Evolutionary conservation across 2,797 vertebrate genomes (phyloP).

Genomic region (Scomberomorus guttatus): DNA sequence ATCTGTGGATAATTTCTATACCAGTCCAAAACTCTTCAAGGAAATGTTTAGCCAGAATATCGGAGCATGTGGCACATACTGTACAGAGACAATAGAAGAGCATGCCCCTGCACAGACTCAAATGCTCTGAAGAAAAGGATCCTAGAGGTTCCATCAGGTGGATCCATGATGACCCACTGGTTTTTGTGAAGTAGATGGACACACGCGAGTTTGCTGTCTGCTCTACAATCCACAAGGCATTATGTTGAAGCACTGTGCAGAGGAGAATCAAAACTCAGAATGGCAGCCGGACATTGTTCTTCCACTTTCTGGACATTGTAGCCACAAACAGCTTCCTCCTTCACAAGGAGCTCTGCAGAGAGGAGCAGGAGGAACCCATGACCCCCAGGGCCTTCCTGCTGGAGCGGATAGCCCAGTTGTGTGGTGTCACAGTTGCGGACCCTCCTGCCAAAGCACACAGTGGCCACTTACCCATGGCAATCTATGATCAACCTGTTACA

Average conservation of each 20-base stretch:
- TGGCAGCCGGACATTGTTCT: constrained; percentile 9
- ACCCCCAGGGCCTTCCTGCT: constrained; percentile 45
- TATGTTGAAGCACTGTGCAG: not conserved
- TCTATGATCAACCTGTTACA: not conserved
- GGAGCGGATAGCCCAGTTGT: constrained; percentile 47
- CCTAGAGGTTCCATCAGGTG: constrained; percentile 43
- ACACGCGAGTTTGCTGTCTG: constrained; percentile 34
- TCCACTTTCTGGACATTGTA: constrained; percentile 54
- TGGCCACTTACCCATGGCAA: constrained; percentile 31
- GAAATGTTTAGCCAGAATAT: constrained; percentile 30
- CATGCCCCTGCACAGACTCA: not conserved
- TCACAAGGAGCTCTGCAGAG: constrained; percentile 40
- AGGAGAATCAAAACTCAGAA: constrained; percentile 14
- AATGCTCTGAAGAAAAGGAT: not conserved
- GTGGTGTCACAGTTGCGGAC: constrained; percentile 6
- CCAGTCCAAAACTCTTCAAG: constrained; percentile 42
- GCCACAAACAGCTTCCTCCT: constrained; percentile 47
- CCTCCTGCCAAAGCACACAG: not conserved
- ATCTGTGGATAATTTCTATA: constrained; percentile 38
- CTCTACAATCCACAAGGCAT: constrained; percentile 33
- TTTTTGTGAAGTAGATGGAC: constrained; percentile 42
- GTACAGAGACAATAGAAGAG: constrained; percentile 27
- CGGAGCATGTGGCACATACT: constrained; percentile 44
- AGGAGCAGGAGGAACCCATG: constrained; percentile 14
- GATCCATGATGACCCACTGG: constrained; percentile 28